phyloP scores from a whole-genome alignment of 1,140 invertebrate genomes.

The Sycobia sp. region DNA sequence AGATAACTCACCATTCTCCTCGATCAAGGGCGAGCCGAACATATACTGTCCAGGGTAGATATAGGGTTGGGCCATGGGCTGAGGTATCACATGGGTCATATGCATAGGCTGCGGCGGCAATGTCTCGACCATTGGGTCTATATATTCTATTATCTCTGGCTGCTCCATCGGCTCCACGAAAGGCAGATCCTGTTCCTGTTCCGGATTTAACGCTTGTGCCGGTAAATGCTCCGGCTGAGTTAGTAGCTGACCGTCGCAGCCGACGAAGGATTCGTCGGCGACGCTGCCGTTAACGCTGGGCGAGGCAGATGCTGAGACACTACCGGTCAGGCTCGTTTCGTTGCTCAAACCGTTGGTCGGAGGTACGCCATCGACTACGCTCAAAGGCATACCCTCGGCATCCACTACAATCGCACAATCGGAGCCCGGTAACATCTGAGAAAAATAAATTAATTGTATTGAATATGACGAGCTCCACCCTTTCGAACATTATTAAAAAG shows the following conservation, averaged over 20 bases:
- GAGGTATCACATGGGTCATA: slow-evolving; percentile 47
- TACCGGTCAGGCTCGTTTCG: slow-evolving; percentile 3
- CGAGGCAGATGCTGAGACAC: slow-evolving; percentile 10
- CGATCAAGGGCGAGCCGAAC: slow-evolving; percentile 60
- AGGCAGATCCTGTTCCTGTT: slow-evolving; percentile 14
- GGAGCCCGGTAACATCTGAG: slow-evolving; percentile 44
- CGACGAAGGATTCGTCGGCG: slow-evolving; percentile 33
- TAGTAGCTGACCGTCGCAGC: slow-evolving; percentile 30
- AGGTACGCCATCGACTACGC: not conserved
- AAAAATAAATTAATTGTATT: too few relatives aligned
- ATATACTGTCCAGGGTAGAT: slow-evolving; percentile 62
- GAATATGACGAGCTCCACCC: too few relatives aligned
- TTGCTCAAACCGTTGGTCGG: not conserved
- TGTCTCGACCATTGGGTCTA: slow-evolving; percentile 37
- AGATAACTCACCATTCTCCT: slow-evolving; percentile 58
- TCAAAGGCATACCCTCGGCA: slow-evolving; percentile 37
- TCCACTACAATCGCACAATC: slow-evolving; percentile 45
- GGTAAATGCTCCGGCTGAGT: slow-evolving; percentile 39
- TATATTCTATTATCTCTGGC: not conserved
- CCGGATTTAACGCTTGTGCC: slow-evolving; percentile 40
- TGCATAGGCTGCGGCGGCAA: slow-evolving; percentile 50
- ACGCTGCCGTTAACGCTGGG: slow-evolving; percentile 46
- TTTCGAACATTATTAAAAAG: too few relatives aligned
- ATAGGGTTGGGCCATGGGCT: slow-evolving; percentile 51
- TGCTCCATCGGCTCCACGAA: slow-evolving; percentile 13